Evolutionary conservation across 2,113 vertebrate genomes (phyloP).

Genomic region (Sorex fumeus): DNA sequence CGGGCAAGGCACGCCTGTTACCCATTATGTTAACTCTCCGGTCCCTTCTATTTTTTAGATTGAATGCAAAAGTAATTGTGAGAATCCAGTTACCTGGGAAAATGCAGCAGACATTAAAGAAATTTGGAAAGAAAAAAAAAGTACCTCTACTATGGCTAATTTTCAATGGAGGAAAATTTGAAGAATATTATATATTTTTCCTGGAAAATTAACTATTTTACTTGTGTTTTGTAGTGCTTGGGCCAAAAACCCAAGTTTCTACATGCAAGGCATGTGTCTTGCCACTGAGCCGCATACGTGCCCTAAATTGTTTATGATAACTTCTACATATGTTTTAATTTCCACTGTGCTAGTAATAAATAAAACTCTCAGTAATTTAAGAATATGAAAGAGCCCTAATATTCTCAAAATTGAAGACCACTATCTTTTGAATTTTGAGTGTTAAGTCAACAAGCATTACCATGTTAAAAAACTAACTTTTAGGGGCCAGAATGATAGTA

Average conservation of each 20-base stretch:
- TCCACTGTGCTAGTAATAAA: not conserved
- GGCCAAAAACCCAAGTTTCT: not conserved
- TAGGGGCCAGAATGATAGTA: not conserved
- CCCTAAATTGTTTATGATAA: no score
- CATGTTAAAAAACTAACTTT: not conserved
- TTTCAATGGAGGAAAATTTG: no score
- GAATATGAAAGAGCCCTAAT: not conserved
- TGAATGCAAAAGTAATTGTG: no score
- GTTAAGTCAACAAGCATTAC: not conserved
- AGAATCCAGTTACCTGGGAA: no score
- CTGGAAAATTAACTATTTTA: not conserved
- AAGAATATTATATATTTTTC: no score
- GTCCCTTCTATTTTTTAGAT: no score
- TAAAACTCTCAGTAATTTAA: slow-evolving; percentile 33
- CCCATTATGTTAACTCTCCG: no score
- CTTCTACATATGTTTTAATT: slow-evolving; percentile 18
- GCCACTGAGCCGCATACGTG: not conserved
- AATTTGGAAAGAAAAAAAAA: no score
- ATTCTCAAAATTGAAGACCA: slow-evolving; percentile 21
- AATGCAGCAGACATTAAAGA: no score
- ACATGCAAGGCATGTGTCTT: no score
- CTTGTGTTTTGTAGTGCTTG: not conserved
- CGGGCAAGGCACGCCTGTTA: no score
- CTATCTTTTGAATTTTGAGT: slow-evolving; percentile 16
- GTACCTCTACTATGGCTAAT: no score